Evolutionary conservation across 2,888 invertebrate species (phyloP).

Genomic region (Halocaridina rubra): DNA sequence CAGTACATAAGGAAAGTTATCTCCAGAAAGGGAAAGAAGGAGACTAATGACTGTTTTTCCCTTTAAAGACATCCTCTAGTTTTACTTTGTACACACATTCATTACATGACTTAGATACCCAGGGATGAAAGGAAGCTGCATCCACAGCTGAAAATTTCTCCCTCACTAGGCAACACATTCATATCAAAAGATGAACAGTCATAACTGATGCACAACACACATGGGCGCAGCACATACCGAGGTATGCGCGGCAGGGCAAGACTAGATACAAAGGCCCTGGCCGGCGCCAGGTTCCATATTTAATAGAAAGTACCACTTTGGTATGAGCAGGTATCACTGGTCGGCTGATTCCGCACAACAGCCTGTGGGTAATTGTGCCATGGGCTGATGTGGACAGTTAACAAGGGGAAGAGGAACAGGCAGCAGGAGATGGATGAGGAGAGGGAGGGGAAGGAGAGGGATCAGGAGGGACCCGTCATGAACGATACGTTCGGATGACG

Average conservation of each 20-base stretch:
- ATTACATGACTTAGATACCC: background rate
- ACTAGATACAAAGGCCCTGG: slow-evolving; percentile 51
- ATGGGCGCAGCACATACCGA: slow-evolving; percentile 42
- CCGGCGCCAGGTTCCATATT: slow-evolving; percentile 32
- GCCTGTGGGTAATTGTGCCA: slow-evolving; percentile 11
- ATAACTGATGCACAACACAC: background rate
- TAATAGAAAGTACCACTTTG: slow-evolving; percentile 43
- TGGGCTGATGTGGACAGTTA: slow-evolving; percentile 3
- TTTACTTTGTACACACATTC: background rate
- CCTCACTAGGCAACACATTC: background rate
- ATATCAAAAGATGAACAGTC: background rate
- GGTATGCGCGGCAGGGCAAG: slow-evolving; percentile 57
- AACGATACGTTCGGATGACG: slow-evolving; percentile 94
- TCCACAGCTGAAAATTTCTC: background rate
- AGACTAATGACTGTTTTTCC: background rate
- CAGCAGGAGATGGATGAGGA: background rate
- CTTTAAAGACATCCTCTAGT: background rate
- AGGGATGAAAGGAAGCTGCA: background rate
- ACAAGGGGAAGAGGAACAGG: too few species aligned
- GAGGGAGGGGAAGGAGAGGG: background rate
- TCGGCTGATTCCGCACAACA: slow-evolving; percentile 4
- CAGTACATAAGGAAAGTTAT: background rate
- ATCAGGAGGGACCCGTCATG: slow-evolving; percentile 72
- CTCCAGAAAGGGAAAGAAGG: background rate
- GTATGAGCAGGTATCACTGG: slow-evolving; percentile 58